Conservation (phyloP, 2,888 invertebrate species). For the Anagyrus pseudococci region DNA sequence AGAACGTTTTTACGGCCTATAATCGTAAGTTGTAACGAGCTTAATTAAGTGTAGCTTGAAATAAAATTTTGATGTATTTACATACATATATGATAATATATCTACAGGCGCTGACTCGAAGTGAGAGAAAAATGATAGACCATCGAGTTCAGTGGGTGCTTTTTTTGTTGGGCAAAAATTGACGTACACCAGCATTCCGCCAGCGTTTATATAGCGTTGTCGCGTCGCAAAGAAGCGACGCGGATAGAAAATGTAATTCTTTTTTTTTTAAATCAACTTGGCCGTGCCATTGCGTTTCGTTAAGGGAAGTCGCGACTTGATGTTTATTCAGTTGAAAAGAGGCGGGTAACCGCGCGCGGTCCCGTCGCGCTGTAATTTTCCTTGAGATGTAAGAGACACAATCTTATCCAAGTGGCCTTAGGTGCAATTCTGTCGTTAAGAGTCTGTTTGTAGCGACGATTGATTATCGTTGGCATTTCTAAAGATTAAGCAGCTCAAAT, state of each 20-base stretch:
- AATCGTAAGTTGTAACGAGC: too few relatives aligned
- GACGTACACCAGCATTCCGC: slow-evolving; percentile 16
- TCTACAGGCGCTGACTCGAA: too few relatives aligned
- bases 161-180: too few relatives aligned
- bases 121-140: too few relatives aligned
- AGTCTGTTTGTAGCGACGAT: slow-evolving; percentile 23
- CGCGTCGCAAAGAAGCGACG: slow-evolving; percentile 8
- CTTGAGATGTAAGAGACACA: slow-evolving; percentile 25
- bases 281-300: slow-evolving; percentile 40
- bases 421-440: slow-evolving; percentile 38
- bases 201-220: slow-evolving; percentile 13
- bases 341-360: slow-evolving; percentile 7
- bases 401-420: slow-evolving; percentile 42
- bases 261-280: slow-evolving; percentile 30
- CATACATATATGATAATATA: too few relatives aligned
- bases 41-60: too few relatives aligned
- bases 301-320: slow-evolving; percentile 29
- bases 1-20: too few relatives aligned
- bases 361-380: slow-evolving; percentile 17
- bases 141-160: too few relatives aligned
- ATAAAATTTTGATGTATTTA: too few relatives aligned
- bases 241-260: slow-evolving; percentile 29
- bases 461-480: slow-evolving; percentile 13
- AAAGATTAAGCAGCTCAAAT: slow-evolving; percentile 4
- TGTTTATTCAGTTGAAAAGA: slow-evolving; percentile 17